phyloP scores from a whole-genome alignment of 2,113 vertebrate genomes.

The Rattus norvegicus region DNA sequence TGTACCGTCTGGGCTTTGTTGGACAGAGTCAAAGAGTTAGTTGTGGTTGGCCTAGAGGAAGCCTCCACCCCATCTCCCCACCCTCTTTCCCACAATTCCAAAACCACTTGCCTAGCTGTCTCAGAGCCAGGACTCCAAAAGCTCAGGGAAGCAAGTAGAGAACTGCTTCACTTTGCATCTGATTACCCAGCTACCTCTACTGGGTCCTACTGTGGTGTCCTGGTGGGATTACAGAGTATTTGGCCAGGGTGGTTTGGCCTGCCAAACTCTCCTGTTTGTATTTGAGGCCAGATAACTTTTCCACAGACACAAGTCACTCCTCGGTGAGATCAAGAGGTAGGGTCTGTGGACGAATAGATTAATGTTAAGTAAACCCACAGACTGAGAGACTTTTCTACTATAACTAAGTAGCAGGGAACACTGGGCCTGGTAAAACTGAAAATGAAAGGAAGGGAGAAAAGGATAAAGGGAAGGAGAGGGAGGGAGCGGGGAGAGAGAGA shows the following conservation, averaged over 20 bases:
- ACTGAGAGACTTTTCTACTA: background rate
- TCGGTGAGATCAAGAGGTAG: conserved; percentile 28
- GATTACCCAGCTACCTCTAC: conserved; percentile 56
- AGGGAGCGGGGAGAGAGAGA: too few species aligned
- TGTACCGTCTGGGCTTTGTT: conserved; percentile 72
- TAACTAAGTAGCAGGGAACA: background rate
- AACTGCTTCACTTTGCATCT: conserved; percentile 26
- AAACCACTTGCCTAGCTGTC: conserved; percentile 25
- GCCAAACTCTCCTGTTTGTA: conserved; percentile 52
- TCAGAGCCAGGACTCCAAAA: conserved; percentile 42
- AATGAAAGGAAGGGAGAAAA: background rate
- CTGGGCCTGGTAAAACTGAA: background rate
- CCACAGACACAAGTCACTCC: conserved; percentile 31
- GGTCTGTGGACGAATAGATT: conserved; percentile 28
- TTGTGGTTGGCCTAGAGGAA: conserved; percentile 72
- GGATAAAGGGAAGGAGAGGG: background rate
- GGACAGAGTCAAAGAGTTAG: conserved; percentile 58
- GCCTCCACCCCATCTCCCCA: conserved; percentile 52
- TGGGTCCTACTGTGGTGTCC: background rate
- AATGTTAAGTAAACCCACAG: background rate
- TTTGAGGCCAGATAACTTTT: conserved; percentile 56
- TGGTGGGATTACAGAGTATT: background rate
- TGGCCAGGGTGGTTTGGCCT: background rate
- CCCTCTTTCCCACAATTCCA: conserved; percentile 36
- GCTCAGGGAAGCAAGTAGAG: background rate